Base-by-base conservation (phyloP, 2,797 vertebrate genomes). In the Oreortyx pictus region DNA sequence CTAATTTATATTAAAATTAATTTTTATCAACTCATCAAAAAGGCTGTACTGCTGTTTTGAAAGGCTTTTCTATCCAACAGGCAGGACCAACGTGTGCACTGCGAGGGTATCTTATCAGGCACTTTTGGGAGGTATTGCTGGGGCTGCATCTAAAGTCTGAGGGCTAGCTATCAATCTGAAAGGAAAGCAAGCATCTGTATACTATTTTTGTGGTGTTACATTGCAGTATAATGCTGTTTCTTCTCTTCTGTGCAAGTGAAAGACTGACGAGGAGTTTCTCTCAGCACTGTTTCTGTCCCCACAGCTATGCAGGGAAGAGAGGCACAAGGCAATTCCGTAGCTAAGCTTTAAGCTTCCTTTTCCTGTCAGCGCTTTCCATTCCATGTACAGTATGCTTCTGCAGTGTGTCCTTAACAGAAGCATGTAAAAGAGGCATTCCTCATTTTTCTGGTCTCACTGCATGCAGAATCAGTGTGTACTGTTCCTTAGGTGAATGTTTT, bases 1-100 rank as follows among this genome's bases (percentile, higher is more conserved):
- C 54, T 95, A 65, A 71, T 57, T 79, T 90, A 70, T 81, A 95
- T 64, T 95, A 96, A 96, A 96, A 47, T 56, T 65, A 67, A 33
- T 71, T 13, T 88, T 61, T 56, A 23, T 66, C 33, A 84, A n/a
- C 56, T 50, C 20, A 9, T 39, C 19, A n/a, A 44, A 64, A 61
- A 65, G 54, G 14, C 22, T 81, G 2, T 41, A 71, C 27, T 82
- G 16, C 84, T 88, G 29, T 19, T 77, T 56, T 71, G 41, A 14
- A 57, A 46, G 47, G 67, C 25, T 29, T 3, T 35, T n/a, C 7
- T 1, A 9, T 44, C 77, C 18, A 27, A 3, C 18, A 41, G 29
- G 5, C 25, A 49, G 16, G 16, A 66, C 16, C 35, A 11, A 18
- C 57, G 31, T n/a, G n/a, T 54, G 22, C 11, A 20, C 22, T 60